Evolutionary conservation across 2,888 invertebrate species (phyloP), one percentile per base, ranked within the genome.

Genomic region (Parascotia fuliginaria): DNA sequence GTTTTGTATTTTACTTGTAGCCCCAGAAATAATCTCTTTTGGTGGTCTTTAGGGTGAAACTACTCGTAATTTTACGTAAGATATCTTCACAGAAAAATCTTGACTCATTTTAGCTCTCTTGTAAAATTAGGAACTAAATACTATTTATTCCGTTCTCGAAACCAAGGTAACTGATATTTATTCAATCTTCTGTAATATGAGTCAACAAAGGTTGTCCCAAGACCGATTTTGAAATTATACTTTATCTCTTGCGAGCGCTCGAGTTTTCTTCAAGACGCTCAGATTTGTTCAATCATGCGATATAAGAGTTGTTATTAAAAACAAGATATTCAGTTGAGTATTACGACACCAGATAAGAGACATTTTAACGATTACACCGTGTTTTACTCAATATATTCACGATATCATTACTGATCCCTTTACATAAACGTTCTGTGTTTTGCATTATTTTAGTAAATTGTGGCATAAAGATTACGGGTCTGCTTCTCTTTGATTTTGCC

Each of bases 211-310:
- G 2, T 16, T 11, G 11, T 1, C 2, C 12, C 9, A 39, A 28
- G 15, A 27, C 14, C 15, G 28, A 39, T 39, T 39, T 39, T 15
- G 11, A 39, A 39, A 28, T 39, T 28, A 39, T 28, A 28, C 39
- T 28, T 38, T 38, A 38, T 38, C 9, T 38, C 28, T 9, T 4
- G 28, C 39, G n/a, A 39, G 15, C 27, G 7, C 39, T 39, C 7
- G 15, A 39, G 9, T 27, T 39, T 28, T n/a, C 39, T 12, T 28
- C 39, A 27, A 14, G 39, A 15, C 13, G 13, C 14, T 22, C 13
- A 39, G 39, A 14, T 39, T 38, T 28, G 39, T 39, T 39, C 39
- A 39, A 15, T 28, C 39, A 39, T 39, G 28, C 27, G 39, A 39
- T 39, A 24, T 28, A 7, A 37, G 27, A 27, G 0, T 15, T 14